phyloP scores from a whole-genome alignment of 2,888 invertebrate species.

The Synergus gifuensis region DNA sequence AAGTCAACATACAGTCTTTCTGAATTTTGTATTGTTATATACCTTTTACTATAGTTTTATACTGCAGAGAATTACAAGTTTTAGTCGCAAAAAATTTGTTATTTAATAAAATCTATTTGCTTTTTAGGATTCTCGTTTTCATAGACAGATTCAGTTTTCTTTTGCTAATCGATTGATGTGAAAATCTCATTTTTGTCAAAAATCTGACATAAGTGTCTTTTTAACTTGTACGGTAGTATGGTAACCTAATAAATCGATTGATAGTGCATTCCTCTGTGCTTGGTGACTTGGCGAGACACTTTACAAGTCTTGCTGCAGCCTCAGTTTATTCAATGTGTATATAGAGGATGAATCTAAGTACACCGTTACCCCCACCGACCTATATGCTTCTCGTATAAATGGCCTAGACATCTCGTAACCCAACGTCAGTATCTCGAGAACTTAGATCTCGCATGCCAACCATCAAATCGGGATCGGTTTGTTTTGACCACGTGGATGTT shows the following conservation, averaged over 20 bases:
- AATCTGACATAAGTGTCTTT: too few species aligned
- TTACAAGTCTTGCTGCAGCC: conserved; percentile 18
- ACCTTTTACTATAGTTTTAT: too few species aligned
- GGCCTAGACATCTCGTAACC: conserved; percentile 73
- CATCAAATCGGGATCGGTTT: not conserved
- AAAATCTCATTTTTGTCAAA: too few species aligned
- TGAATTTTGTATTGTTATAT: too few species aligned
- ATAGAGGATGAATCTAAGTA: conserved; percentile 56
- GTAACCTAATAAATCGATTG: conserved; percentile 43
- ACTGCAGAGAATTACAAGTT: too few species aligned
- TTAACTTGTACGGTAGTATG: not conserved
- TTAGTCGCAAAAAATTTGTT: too few species aligned
- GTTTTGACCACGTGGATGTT: not conserved
- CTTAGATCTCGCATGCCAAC: not conserved
- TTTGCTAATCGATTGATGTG: too few species aligned
- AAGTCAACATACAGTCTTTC: too few species aligned
- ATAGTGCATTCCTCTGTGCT: conserved; percentile 45
- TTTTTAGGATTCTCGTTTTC: too few species aligned
- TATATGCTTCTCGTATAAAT: conserved; percentile 76
- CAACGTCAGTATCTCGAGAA: conserved; percentile 66
- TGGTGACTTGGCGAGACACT: conserved; percentile 41
- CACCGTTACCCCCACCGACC: conserved; percentile 76
- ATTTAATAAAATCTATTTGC: too few species aligned
- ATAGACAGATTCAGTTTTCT: too few species aligned
- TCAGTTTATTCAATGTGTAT: conserved; percentile 48